Evolutionary conservation across 2,797 vertebrate species (phyloP).

Genomic region (Champsocephalus gunnari): DNA sequence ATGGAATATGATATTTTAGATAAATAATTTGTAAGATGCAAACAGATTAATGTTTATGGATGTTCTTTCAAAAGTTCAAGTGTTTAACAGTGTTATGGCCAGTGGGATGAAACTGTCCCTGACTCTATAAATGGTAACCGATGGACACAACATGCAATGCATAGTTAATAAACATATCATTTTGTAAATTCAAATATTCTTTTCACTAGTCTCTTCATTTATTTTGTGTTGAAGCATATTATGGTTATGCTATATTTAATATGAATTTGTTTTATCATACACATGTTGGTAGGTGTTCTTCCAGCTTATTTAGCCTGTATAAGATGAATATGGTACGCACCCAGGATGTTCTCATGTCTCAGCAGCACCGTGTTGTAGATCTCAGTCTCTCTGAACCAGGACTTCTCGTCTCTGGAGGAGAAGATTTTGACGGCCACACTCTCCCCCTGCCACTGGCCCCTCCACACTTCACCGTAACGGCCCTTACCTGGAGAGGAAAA

Average conservation of each 20-base stretch:
- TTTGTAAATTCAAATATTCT: background rate
- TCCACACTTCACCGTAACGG: constrained; percentile 97
- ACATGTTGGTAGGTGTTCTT: background rate
- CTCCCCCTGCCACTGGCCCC: constrained; percentile 98
- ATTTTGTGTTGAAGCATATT: background rate
- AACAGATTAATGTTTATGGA: too few species aligned
- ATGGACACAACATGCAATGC: background rate
- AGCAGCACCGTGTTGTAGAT: constrained; percentile 98
- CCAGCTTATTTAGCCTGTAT: background rate
- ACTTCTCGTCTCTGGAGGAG: constrained; percentile 98
- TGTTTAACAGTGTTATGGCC: too few species aligned
- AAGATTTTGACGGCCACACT: constrained; percentile 98
- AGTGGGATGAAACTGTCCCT: too few species aligned
- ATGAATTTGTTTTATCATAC: background rate
- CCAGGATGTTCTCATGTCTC: constrained; percentile 96
- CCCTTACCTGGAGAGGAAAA: constrained; percentile 89
- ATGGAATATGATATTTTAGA: too few species aligned
- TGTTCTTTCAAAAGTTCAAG: too few species aligned
- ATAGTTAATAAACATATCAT: background rate
- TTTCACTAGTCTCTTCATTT: background rate
- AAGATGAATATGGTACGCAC: constrained; percentile 71
- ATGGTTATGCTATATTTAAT: background rate
- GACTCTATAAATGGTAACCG: too few species aligned
- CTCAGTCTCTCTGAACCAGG: constrained; percentile 99
- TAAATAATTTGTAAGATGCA: too few species aligned